These are phyloP conservation scores for Phaenicophaeus curvirostris DNA, from an alignment of 2,797 vertebrate species.

Conservation along the genomic window DNA sequence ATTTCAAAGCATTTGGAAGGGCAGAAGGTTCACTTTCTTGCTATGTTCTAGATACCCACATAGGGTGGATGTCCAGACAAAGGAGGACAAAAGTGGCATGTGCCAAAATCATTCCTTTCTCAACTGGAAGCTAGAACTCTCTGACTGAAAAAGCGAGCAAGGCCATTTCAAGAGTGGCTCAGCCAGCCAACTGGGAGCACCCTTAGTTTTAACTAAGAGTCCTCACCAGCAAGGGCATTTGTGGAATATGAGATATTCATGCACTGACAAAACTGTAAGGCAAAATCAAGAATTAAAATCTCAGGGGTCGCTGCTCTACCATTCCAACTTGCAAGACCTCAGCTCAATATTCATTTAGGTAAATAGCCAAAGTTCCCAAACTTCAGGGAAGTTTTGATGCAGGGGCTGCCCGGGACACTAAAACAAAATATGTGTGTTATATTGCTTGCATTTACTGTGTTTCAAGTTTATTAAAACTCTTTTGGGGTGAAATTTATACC, in stretches of 20 bases:
- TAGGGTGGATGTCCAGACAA: background rate
- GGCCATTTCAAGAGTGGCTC: background rate
- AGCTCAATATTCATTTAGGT: background rate
- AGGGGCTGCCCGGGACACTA: background rate
- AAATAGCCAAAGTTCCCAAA: background rate
- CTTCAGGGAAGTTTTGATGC: background rate
- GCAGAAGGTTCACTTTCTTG: background rate
- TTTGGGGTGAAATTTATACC: background rate
- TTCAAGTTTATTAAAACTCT: background rate
- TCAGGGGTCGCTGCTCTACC: background rate
- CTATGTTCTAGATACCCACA: background rate
- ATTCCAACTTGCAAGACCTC: background rate
- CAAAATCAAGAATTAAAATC: background rate
- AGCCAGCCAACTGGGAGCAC: background rate
- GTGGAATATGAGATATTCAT: background rate
- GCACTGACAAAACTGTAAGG: background rate
- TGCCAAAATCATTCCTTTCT: background rate
- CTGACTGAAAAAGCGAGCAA: background rate
- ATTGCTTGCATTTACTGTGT: background rate
- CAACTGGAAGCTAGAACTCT: background rate
- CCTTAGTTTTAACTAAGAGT: background rate
- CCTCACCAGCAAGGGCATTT: background rate
- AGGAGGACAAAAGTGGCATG: background rate
- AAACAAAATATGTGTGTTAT: background rate
- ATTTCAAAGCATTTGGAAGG: slow-evolving; percentile 21